These are phyloP conservation scores for Hipparchia semele DNA, from an alignment of 2,888 invertebrate genomes.

Conservation along the genomic window DNA sequence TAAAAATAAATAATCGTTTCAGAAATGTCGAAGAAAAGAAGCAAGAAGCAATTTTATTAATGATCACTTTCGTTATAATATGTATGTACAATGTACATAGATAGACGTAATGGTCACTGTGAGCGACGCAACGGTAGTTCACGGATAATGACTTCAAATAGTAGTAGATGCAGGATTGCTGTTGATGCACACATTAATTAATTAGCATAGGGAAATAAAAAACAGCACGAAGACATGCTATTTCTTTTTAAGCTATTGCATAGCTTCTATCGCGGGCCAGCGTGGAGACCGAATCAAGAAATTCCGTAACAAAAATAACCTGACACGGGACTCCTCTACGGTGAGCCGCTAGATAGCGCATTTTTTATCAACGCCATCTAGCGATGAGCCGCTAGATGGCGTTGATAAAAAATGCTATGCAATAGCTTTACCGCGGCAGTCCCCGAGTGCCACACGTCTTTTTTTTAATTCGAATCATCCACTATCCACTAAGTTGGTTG, in stretches of 20 bases:
- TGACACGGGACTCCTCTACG: too few species aligned
- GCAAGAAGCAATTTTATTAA: slow-evolving; percentile 31
- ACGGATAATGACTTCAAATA: slow-evolving; percentile 37
- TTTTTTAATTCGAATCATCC: too few species aligned
- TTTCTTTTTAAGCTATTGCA: slow-evolving; percentile 17
- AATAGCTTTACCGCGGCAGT: too few species aligned
- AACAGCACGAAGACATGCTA: slow-evolving; percentile 28
- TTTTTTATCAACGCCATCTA: too few species aligned
- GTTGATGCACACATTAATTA: slow-evolving; percentile 33
- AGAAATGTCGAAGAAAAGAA: slow-evolving; percentile 24
- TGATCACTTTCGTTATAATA: slow-evolving; percentile 35
- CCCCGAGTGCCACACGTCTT: too few species aligned
- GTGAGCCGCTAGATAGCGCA: too few species aligned
- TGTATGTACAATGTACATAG: slow-evolving; percentile 19
- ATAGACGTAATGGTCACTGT: slow-evolving; percentile 36
- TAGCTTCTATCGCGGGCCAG: slow-evolving; percentile 26
- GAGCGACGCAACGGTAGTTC: slow-evolving; percentile 30
- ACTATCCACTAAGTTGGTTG: too few species aligned
- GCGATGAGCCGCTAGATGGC: too few species aligned
- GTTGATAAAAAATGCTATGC: too few species aligned
- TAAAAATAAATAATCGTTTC: slow-evolving; percentile 15
- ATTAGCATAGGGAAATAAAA: slow-evolving; percentile 35
- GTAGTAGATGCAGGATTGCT: slow-evolving; percentile 37
- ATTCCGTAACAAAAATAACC: too few species aligned
- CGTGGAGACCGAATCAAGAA: too few species aligned